Percentiles rank a stretch among this genome's conserved stretches.
These are phyloP conservation scores for Metopia argyrocephala DNA, from an alignment of 2,888 invertebrate species.

Conservation along the genomic window DNA sequence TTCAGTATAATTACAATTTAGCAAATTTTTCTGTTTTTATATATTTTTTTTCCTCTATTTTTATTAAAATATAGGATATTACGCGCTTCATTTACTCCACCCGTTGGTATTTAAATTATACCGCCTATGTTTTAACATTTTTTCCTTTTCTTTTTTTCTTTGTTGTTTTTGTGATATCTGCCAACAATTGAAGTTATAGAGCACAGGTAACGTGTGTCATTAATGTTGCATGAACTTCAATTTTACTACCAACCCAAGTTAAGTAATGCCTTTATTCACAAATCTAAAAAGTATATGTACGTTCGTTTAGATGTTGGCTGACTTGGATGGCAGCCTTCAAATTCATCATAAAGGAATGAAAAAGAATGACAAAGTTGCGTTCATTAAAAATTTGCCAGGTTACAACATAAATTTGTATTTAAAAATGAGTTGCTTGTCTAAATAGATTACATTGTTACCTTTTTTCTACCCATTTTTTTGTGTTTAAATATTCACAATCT, in stretches of 20 bases:
- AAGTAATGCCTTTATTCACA: neutral
- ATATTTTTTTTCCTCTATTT: neutral
- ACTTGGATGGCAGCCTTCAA: slow-evolving; percentile 16
- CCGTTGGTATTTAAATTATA: neutral
- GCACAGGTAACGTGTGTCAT: slow-evolving; percentile 7
- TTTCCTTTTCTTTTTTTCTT: neutral
- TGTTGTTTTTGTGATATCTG: no score
- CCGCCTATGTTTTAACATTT: neutral
- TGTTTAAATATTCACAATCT: slow-evolving; percentile 17
- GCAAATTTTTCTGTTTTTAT: neutral
- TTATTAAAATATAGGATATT: slow-evolving; percentile 49
- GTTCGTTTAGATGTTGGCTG: neutral
- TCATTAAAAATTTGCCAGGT: slow-evolving; percentile 66
- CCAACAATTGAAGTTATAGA: slow-evolving; percentile 5
- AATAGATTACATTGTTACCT: slow-evolving; percentile 59
- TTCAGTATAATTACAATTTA: slow-evolving; percentile 12
- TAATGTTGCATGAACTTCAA: slow-evolving; percentile 56
- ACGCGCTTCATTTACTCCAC: slow-evolving; percentile 60
- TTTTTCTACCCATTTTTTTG: slow-evolving; percentile 24
- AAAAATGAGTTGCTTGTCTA: slow-evolving; percentile 72
- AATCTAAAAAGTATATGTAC: neutral
- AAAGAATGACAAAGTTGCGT: slow-evolving; percentile 64
- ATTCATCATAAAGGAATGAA: slow-evolving; percentile 63
- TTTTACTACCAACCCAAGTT: neutral
- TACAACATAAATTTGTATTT: slow-evolving; percentile 76